phyloP scores from a whole-genome alignment of 2,113 vertebrate species.

The Agelaius phoeniceus region DNA sequence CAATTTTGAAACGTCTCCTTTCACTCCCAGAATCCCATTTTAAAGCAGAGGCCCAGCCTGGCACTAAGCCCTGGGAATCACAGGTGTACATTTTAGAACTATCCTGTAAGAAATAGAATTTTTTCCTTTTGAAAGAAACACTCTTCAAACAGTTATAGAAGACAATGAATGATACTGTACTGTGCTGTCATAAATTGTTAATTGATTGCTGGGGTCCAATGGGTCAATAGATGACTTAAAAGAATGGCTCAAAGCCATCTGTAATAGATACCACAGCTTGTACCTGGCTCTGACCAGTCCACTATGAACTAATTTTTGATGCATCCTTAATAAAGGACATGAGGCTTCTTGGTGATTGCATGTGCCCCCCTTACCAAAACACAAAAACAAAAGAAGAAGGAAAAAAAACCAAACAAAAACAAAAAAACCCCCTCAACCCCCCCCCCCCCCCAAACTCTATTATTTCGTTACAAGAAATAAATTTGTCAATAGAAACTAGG shows the following conservation, averaged over 20 bases:
- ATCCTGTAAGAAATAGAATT: neutral
- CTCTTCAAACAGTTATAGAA: neutral
- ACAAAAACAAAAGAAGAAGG: neutral
- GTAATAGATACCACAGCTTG: neutral
- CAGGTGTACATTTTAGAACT: neutral
- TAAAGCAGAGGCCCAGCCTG: neutral
- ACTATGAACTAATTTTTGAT: neutral
- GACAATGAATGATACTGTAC: neutral
- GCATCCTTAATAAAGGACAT: neutral
- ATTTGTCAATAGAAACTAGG: neutral
- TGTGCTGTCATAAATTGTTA: neutral
- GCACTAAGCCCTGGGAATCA: neutral
- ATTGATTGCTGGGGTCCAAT: neutral
- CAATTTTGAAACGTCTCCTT: neutral
- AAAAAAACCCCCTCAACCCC: neutral
- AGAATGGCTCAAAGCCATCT: neutral
- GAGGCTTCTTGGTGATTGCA: neutral
- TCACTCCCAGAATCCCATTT: neutral
- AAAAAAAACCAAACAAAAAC: no score
- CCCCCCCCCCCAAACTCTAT: neutral
- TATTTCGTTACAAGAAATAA: neutral
- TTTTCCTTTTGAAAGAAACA: neutral
- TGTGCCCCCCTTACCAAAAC: neutral
- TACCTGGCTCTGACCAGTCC: neutral
- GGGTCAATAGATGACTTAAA: neutral